A percentile compares a stretch with the other conserved stretches of the same genome.
phyloP scores from a whole-genome alignment of 2,888 invertebrate genomes.

The Drosophila nr. medialis region DNA sequence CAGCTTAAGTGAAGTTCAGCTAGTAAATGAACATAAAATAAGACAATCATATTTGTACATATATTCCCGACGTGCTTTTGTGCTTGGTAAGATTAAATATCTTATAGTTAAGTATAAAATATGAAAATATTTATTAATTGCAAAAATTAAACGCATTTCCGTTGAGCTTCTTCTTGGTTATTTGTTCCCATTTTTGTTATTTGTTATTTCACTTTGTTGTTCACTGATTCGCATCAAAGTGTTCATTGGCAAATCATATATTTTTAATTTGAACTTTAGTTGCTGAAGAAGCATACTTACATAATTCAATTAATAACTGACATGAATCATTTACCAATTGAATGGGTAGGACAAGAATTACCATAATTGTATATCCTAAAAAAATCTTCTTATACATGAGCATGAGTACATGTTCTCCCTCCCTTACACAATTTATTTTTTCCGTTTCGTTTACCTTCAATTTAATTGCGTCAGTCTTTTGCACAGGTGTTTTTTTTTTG shows the following conservation, averaged over 20 bases:
- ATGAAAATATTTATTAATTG: not conserved
- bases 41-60: not conserved
- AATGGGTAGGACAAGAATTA: not conserved
- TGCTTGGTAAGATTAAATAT: not conserved
- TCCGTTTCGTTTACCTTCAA: slow-evolving; percentile 35
- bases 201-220: slow-evolving; percentile 2
- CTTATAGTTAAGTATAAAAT: not conserved
- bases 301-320: slow-evolving; percentile 16
- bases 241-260: slow-evolving; percentile 22
- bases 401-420: not conserved
- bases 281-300: not conserved
- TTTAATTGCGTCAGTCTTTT: slow-evolving; percentile 1
- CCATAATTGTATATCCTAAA: not conserved
- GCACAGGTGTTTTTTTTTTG: slow-evolving; percentile 48
- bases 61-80: not conserved
- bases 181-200: not conserved
- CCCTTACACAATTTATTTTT: not conserved
- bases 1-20: not conserved
- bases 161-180: not conserved
- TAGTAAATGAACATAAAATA: not conserved
- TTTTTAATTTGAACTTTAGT: slow-evolving; percentile 14
- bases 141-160: not conserved
- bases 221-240: slow-evolving; percentile 38
- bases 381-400: not conserved
- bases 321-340: slow-evolving; percentile 12